A percentile compares a stretch with the other conserved stretches of the same genome.
These are phyloP conservation scores for Drosophila nebulosa DNA, from an alignment of 1,140 invertebrate species.

Conservation along the genomic window DNA sequence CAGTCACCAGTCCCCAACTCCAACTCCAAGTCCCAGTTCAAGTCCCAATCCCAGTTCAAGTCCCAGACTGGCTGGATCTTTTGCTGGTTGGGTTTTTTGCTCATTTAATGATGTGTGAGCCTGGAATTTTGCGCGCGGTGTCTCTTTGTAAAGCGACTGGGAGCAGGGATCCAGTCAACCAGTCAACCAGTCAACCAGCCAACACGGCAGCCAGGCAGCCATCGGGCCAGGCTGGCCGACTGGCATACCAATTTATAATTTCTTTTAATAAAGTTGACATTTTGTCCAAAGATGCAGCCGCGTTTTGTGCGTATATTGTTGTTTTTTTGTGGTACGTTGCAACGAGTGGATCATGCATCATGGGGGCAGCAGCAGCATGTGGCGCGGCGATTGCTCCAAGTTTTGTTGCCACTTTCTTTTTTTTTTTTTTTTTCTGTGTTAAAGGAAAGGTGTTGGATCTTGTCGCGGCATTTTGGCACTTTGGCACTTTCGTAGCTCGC, in stretches of 20 bases:
- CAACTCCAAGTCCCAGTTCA: not conserved
- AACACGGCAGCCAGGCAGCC: too few species aligned
- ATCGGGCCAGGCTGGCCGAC: slow-evolving; percentile 31
- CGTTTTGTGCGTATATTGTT: slow-evolving; percentile 23
- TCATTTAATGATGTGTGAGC: slow-evolving; percentile 76
- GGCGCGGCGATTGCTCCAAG: slow-evolving; percentile 14
- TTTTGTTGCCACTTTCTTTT: not conserved
- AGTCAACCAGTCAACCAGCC: too few species aligned
- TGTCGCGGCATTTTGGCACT: slow-evolving; percentile 77
- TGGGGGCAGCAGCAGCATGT: slow-evolving; percentile 27
- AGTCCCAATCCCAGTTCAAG: not conserved
- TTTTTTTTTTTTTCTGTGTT: not conserved
- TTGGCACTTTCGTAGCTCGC: slow-evolving; percentile 30
- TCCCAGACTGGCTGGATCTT: slow-evolving; percentile 20
- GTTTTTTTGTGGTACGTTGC: slow-evolving; percentile 47
- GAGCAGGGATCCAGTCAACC: too few species aligned
- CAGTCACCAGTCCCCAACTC: slow-evolving; percentile 19
- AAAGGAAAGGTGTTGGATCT: slow-evolving; percentile 60
- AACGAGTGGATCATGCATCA: slow-evolving; percentile 67
- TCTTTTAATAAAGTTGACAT: slow-evolving; percentile 80
- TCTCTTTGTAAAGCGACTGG: slow-evolving; percentile 51
- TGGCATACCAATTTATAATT: slow-evolving; percentile 79
- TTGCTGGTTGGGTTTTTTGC: slow-evolving; percentile 45
- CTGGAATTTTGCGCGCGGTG: slow-evolving; percentile 76
- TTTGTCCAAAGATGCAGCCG: slow-evolving; percentile 37